Evolutionary conservation across 2,113 vertebrate genomes (phyloP).

Genomic region (Centropus bengalensis): DNA sequence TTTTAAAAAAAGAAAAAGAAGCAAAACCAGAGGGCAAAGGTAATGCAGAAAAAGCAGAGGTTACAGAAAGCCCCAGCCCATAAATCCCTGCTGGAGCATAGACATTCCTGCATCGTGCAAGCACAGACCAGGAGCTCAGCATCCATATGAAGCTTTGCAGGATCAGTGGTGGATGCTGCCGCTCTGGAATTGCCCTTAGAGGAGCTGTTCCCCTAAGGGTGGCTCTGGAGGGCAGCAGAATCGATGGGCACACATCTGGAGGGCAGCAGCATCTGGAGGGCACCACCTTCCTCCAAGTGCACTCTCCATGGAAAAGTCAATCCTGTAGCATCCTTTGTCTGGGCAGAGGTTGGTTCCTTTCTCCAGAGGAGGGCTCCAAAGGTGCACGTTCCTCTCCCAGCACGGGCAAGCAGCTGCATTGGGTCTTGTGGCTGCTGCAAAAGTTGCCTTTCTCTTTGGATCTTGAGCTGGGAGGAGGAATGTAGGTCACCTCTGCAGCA

Average conservation of each 20-base stretch:
- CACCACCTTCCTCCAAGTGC: background rate
- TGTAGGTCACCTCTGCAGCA: constrained; percentile 57
- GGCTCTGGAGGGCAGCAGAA: background rate
- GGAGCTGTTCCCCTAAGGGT: background rate
- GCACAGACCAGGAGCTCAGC: background rate
- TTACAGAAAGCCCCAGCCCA: background rate
- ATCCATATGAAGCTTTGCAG: background rate
- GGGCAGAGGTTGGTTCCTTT: background rate
- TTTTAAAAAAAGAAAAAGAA: no score
- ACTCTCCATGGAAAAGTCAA: background rate
- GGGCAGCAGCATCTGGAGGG: background rate
- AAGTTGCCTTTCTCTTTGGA: background rate
- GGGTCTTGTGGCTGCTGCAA: background rate
- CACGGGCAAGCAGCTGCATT: background rate
- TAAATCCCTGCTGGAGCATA: background rate
- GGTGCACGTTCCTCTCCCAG: background rate
- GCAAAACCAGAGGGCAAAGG: background rate
- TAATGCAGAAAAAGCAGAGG: background rate
- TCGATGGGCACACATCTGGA: background rate
- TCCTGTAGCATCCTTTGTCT: background rate
- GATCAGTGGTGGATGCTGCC: background rate
- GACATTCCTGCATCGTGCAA: background rate
- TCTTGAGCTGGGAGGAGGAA: background rate
- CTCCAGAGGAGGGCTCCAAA: background rate
- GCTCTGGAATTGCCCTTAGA: accelerated